phyloP scores from a whole-genome alignment of 2,113 vertebrate genomes.

The Pomatorhinus ruficollis region DNA sequence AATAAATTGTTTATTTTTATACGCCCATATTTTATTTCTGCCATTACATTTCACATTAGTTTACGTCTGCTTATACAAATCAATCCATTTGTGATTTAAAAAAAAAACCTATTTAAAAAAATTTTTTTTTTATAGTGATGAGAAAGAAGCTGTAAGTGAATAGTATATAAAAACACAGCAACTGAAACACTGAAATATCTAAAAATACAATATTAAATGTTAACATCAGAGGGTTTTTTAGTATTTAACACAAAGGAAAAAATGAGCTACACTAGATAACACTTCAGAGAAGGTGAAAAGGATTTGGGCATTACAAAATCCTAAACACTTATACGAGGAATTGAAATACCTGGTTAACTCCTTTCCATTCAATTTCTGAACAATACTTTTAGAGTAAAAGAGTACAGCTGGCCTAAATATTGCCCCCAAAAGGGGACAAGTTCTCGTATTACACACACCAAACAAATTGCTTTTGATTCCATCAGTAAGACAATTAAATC shows the following conservation, averaged over 20 bases:
- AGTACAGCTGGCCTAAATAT: not conserved
- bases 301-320: not conserved
- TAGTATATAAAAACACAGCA: not conserved
- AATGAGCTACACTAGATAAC: not conserved
- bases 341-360: not conserved
- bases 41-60: not conserved
- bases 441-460: not conserved
- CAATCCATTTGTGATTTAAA: rapidly evolving
- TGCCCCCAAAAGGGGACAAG: not conserved
- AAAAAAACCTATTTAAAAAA: rapidly evolving
- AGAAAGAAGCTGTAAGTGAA: not conserved
- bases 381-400: not conserved
- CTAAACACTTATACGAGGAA: not conserved
- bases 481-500: not conserved
- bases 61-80: not conserved
- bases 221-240: not conserved
- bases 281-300: not conserved
- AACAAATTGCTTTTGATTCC: not conserved
- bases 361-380: not conserved
- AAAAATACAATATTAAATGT: not conserved
- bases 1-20: not conserved
- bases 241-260: not conserved
- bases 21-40: not conserved
- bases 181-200: not conserved
- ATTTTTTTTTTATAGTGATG: not conserved